phyloP scores from a whole-genome alignment of 1,140 invertebrate species.

The Capitella teleta region DNA sequence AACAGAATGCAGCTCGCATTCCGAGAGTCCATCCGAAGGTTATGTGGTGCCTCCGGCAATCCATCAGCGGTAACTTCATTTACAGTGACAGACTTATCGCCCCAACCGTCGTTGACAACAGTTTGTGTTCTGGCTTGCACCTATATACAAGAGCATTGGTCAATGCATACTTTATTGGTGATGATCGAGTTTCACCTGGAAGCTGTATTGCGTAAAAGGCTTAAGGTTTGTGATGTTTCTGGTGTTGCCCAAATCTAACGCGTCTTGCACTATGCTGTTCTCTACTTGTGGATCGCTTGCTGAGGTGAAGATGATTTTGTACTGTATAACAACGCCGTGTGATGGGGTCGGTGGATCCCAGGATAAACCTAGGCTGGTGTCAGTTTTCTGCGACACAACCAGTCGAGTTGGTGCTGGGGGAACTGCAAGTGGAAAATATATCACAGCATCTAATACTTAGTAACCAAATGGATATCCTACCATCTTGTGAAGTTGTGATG shows the following conservation, averaged over 20 bases:
- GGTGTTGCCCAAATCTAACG: not conserved
- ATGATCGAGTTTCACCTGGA: not conserved
- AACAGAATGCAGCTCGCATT: conserved; percentile 17
- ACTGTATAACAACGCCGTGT: conserved; percentile 4
- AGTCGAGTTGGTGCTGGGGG: conserved; percentile 19
- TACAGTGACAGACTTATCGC: not conserved
- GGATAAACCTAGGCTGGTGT: not conserved
- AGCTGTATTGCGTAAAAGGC: not conserved
- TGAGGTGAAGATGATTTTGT: not conserved
- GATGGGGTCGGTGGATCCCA: not conserved
- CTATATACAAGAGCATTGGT: not conserved
- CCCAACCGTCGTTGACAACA: conserved; percentile 8
- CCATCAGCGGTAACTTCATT: conserved; percentile 6
- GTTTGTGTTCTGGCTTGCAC: conserved; percentile 6
- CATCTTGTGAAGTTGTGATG: conserved; percentile 20
- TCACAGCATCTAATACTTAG: too few species aligned
- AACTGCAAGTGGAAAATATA: too few species aligned
- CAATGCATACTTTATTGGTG: not conserved
- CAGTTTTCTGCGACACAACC: not conserved
- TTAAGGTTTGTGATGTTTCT: not conserved
- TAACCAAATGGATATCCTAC: too few species aligned
- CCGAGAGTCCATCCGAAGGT: conserved; percentile 2
- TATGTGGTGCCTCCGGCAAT: conserved; percentile 12
- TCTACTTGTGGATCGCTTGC: not conserved
- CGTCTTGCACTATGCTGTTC: not conserved